phyloP scores from a whole-genome alignment of 2,797 vertebrate genomes.

The Rachycentron canadum region DNA sequence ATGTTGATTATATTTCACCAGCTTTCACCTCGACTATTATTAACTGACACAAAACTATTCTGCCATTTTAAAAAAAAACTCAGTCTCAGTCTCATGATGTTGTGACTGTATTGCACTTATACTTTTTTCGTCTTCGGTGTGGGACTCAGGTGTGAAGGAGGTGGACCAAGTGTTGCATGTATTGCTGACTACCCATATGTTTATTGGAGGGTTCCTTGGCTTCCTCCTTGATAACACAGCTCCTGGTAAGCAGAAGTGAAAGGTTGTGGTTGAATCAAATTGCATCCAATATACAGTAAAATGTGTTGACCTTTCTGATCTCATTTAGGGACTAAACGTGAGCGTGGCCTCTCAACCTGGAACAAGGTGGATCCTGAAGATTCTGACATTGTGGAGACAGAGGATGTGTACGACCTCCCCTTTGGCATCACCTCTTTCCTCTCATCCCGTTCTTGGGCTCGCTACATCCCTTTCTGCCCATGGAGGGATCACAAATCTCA shows the following conservation, averaged over 20 bases:
- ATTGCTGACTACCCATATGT: slow-evolving; percentile 94
- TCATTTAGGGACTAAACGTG: slow-evolving; percentile 85
- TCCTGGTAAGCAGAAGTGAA: slow-evolving; percentile 84
- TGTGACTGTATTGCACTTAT: not conserved
- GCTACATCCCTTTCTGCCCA: slow-evolving; percentile 89
- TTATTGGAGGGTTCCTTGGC: slow-evolving; percentile 93
- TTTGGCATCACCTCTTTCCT: slow-evolving; percentile 86
- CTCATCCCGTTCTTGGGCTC: slow-evolving; percentile 82
- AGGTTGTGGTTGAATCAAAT: slow-evolving; percentile 11
- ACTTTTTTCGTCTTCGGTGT: slow-evolving; percentile 17
- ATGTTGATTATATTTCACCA: not conserved
- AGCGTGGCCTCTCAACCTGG: slow-evolving; percentile 88
- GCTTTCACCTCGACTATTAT: not conserved
- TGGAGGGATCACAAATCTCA: slow-evolving; percentile 25
- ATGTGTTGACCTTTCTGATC: not conserved
- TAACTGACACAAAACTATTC: too few species aligned
- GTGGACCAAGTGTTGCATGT: slow-evolving; percentile 92
- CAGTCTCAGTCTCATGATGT: not conserved
- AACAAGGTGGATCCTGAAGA: slow-evolving; percentile 71
- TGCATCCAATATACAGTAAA: not conserved
- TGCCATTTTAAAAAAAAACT: not conserved
- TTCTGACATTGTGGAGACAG: slow-evolving; percentile 22
- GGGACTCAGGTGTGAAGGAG: slow-evolving; percentile 85
- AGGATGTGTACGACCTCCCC: slow-evolving; percentile 88
- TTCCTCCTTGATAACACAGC: slow-evolving; percentile 95